These are phyloP conservation scores for Euura lappo DNA, from an alignment of 1,140 invertebrate species.

Conservation along the genomic window DNA sequence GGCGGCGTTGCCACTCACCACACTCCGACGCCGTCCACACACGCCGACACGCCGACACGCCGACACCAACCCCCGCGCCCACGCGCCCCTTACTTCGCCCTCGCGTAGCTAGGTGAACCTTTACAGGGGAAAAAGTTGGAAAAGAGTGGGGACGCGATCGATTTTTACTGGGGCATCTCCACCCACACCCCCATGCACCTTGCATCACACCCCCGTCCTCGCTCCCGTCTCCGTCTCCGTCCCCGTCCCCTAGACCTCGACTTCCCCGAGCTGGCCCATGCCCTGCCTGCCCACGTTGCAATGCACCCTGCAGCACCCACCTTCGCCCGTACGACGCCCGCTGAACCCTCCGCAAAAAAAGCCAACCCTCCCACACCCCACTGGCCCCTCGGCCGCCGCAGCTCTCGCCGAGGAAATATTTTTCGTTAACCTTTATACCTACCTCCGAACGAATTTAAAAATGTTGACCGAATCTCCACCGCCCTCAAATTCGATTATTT, in stretches of 20 bases:
- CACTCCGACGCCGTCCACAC: conserved; percentile 26
- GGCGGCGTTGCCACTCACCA: conserved; percentile 35
- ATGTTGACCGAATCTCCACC: too few relatives aligned
- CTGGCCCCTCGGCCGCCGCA: too few relatives aligned
- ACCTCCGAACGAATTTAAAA: too few relatives aligned
- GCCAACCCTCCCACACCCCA: not conserved
- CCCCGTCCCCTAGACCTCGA: conserved; percentile 40
- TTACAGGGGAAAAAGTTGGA: conserved; percentile 58
- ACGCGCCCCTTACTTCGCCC: conserved; percentile 1
- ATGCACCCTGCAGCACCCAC: conserved; percentile 44
- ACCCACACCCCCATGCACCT: conserved; percentile 44
- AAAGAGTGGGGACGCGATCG: conserved; percentile 58
- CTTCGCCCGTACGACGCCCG: not conserved
- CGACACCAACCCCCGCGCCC: not conserved
- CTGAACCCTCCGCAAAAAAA: not conserved
- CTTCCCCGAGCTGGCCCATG: conserved; percentile 52
- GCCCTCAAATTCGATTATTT: too few relatives aligned
- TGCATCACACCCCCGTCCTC: conserved; percentile 33
- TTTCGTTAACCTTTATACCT: too few relatives aligned
- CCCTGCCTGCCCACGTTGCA: conserved; percentile 51
- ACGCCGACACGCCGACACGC: conserved; percentile 25
- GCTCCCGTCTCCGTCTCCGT: conserved; percentile 13
- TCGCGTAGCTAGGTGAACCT: conserved; percentile 31
- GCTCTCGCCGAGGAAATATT: too few relatives aligned
- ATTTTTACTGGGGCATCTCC: conserved; percentile 61